Conservation (phyloP, 2,888 invertebrate genomes). For the Macaria notata region DNA sequence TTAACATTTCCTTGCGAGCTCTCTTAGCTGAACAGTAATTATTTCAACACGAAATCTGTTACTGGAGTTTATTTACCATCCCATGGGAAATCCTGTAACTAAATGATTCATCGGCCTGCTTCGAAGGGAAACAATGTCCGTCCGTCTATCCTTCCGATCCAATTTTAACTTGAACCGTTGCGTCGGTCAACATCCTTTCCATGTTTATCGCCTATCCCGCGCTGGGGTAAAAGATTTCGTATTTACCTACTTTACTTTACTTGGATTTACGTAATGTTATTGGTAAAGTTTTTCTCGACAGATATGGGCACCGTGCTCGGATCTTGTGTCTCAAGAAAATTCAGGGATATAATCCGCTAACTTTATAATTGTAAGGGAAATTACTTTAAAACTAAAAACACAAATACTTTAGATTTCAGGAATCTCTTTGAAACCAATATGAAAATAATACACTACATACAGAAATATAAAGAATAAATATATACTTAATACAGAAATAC, state of each 20-base stretch:
- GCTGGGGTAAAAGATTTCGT: conserved; percentile 12
- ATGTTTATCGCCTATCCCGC: conserved; percentile 13
- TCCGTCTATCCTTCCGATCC: conserved; percentile 29
- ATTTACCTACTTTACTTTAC: conserved; percentile 14
- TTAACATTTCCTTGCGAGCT: no score
- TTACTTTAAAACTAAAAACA: no score
- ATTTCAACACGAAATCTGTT: conserved; percentile 8
- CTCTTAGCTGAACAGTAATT: not conserved
- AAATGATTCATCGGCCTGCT: conserved; percentile 29
- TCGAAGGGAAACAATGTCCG: conserved; percentile 28
- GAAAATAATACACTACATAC: no score
- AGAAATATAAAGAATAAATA: no score
- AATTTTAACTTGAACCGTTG: conserved; percentile 27
- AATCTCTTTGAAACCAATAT: no score
- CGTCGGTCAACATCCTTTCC: conserved; percentile 30
- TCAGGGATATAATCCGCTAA: no score
- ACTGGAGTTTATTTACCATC: not conserved
- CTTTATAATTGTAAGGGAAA: no score
- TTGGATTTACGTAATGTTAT: conserved; percentile 8
- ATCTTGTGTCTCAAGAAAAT: no score
- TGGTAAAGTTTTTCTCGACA: not conserved
- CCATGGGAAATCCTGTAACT: conserved; percentile 26
- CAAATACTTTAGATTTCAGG: no score
- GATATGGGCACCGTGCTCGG: not conserved
- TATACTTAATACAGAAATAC: no score